A percentile compares a stretch with the other conserved stretches of the same genome.
Evolutionary conservation across 1,140 invertebrate species (phyloP).

Genomic region (Holotrichia oblita): DNA sequence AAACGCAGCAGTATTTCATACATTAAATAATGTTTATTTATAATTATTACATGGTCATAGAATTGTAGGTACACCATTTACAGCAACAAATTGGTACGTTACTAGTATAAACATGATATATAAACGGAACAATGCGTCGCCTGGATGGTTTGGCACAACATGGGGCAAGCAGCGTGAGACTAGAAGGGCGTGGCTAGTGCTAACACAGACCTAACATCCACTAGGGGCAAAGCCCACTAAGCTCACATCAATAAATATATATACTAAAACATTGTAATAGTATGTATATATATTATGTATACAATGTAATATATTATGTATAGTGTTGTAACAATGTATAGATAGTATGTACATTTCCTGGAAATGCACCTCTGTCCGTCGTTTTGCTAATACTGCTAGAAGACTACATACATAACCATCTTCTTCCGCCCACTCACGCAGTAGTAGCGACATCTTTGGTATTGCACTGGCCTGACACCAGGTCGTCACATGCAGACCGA

Average conservation of each 20-base stretch:
- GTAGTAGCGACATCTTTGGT: conserved; percentile 39
- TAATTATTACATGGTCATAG: conserved; percentile 56
- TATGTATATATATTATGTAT: conserved; percentile 42
- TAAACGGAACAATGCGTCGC: conserved; percentile 54
- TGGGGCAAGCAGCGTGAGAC: conserved; percentile 44
- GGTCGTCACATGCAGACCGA: conserved; percentile 39
- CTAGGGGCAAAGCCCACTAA: conserved; percentile 53
- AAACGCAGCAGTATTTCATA: conserved; percentile 40
- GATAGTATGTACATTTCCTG: conserved; percentile 54
- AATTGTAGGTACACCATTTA: conserved; percentile 57
- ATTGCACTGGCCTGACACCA: conserved; percentile 39
- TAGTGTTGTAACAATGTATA: conserved; percentile 54
- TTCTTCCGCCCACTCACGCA: conserved; percentile 30
- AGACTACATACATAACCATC: conserved; percentile 19
- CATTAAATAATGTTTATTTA: conserved; percentile 55
- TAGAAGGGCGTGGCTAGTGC: conserved; percentile 46
- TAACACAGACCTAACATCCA: conserved; percentile 55
- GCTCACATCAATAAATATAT: conserved; percentile 59
- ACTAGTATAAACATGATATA: conserved; percentile 57
- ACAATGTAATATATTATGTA: conserved; percentile 39
- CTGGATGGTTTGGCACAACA: conserved; percentile 57
- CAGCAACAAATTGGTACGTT: conserved; percentile 50
- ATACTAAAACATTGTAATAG: conserved; percentile 56
- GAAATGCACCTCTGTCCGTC: conserved; percentile 50
- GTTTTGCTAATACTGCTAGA: conserved; percentile 28